Conservation (phyloP, 1,140 invertebrate species). For the Venustaconcha ellipsiformis region DNA sequence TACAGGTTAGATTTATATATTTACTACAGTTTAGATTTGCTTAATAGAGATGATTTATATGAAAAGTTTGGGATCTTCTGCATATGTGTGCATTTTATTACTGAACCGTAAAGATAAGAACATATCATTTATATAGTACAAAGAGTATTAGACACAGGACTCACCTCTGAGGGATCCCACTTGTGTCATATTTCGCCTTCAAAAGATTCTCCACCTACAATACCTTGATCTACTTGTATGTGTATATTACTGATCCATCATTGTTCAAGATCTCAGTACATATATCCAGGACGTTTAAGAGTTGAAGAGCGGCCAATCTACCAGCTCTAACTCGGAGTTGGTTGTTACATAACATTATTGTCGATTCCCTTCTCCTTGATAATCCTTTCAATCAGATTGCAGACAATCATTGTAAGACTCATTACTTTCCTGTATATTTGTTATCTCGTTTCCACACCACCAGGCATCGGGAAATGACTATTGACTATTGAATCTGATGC, state of each 20-base stretch:
- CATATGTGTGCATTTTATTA: conserved; percentile 6
- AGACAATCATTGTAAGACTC: conserved; percentile 3
- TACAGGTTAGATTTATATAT: conserved; percentile 4
- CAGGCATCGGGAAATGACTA: conserved; percentile 1
- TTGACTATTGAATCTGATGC: no score
- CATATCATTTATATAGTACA: conserved; percentile 39
- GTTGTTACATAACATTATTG: conserved; percentile 6
- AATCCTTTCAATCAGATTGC: not conserved
- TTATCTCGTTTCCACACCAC: conserved; percentile 11
- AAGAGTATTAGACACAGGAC: conserved; percentile 38
- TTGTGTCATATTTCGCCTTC: conserved; percentile 16
- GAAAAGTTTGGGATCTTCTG: conserved; percentile 32
- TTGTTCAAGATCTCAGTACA: conserved; percentile 9
- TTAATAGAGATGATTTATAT: not conserved
- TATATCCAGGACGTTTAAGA: conserved; percentile 9
- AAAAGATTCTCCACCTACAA: conserved; percentile 17
- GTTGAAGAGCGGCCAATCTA: conserved; percentile 5
- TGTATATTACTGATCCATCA: not conserved
- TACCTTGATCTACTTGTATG: conserved; percentile 29
- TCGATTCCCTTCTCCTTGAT: conserved; percentile 2
- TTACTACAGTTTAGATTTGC: conserved; percentile 1
- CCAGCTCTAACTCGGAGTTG: conserved; percentile 2
- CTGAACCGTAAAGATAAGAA: not conserved
- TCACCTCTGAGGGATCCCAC: conserved; percentile 42
- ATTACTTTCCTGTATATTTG: not conserved